phyloP scores from a whole-genome alignment of 2,888 invertebrate genomes.

The Scaptomyza reducta region DNA sequence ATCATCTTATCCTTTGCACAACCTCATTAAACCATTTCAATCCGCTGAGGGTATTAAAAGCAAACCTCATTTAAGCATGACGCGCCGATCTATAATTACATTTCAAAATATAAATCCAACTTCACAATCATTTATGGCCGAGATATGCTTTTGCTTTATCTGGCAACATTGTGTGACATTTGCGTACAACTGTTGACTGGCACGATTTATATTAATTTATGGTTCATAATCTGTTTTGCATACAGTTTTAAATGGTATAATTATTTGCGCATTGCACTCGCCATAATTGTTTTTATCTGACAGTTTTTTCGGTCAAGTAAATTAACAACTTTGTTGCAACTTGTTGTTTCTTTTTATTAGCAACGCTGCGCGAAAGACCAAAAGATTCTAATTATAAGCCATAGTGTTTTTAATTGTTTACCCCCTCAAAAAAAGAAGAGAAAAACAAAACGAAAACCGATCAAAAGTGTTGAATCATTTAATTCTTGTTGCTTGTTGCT shows the following conservation, averaged over 20 bases:
- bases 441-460: constrained; percentile 18
- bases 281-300: constrained; percentile 30
- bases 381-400: constrained; percentile 48
- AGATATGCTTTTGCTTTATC: constrained; percentile 6
- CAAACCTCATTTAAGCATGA: constrained; percentile 45
- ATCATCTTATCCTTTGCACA: no score
- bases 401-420: constrained; percentile 39
- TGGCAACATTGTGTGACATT: constrained; percentile 50
- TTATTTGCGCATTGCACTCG: constrained; percentile 46
- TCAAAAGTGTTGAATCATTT: constrained; percentile 49
- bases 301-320: constrained; percentile 18
- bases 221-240: constrained; percentile 47
- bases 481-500: constrained; percentile 33
- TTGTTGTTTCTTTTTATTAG: constrained; percentile 57
- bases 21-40: no score
- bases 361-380: constrained; percentile 23
- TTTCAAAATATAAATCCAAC: constrained; percentile 15
- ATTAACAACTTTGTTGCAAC: constrained; percentile 61
- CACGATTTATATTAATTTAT: constrained; percentile 41
- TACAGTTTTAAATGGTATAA: constrained; percentile 43
- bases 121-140: constrained; percentile 7
- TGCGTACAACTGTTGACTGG: constrained; percentile 8
- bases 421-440: constrained; percentile 13
- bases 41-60: not conserved
- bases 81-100: constrained; percentile 44